Conservation (phyloP, 2,888 invertebrate genomes). For the Elysia crispata region DNA sequence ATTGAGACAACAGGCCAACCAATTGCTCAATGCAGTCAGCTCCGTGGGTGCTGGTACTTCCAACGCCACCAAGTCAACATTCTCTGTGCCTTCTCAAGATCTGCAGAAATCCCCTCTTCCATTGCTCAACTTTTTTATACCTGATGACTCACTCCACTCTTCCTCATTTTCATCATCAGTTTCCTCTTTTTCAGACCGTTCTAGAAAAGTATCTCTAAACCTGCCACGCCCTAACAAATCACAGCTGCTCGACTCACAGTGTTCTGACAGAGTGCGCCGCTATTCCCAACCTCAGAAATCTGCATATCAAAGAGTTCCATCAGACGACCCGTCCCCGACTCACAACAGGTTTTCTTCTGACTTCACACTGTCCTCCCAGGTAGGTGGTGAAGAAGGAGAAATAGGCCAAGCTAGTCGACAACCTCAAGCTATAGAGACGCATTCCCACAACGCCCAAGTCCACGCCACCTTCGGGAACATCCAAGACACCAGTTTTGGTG, state of each 20-base stretch:
- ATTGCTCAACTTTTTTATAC: slow-evolving; percentile 11
- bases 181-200: not conserved
- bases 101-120: slow-evolving; percentile 9
- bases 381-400: not conserved
- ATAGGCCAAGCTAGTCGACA: too few relatives aligned
- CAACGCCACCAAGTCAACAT: too few relatives aligned
- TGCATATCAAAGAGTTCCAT: slow-evolving; percentile 38
- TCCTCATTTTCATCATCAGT: not conserved
- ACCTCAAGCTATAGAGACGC: not conserved
- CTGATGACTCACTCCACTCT: not conserved
- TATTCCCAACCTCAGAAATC: slow-evolving; percentile 39
- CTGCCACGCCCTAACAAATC: not conserved
- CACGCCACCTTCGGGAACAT: slow-evolving; percentile 12
- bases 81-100: too few relatives aligned
- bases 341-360: too few relatives aligned
- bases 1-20: too few relatives aligned
- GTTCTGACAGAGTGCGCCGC: slow-evolving; percentile 5
- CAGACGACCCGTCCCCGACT: slow-evolving; percentile 34
- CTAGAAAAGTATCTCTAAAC: slow-evolving; percentile 36
- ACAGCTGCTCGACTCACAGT: too few relatives aligned
- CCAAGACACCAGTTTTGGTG: not conserved
- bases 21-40: too few relatives aligned
- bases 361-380: not conserved
- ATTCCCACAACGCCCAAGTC: slow-evolving; percentile 32
- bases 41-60: too few relatives aligned